A percentile compares a stretch with the other conserved stretches of the same genome.
Evolutionary conservation across 2,113 vertebrate genomes (phyloP).

Genomic region (Anhinga anhinga): DNA sequence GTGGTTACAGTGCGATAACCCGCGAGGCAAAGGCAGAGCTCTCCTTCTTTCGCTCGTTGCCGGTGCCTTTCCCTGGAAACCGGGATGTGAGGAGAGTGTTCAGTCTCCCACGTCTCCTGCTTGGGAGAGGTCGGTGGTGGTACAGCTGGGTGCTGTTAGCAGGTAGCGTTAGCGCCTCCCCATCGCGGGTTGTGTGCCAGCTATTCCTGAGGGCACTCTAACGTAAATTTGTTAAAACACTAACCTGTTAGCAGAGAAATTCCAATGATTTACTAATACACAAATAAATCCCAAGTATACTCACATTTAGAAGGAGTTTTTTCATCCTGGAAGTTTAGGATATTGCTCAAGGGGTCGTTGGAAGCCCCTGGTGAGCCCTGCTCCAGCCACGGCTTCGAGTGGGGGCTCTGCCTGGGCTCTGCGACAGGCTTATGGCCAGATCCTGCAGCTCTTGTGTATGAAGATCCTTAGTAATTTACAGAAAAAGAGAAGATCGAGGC

Average conservation of each 20-base stretch:
- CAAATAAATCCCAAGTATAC: neutral
- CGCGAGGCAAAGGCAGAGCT: neutral
- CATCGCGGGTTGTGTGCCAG: fast-evolving
- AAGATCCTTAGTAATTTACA: neutral
- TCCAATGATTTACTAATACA: neutral
- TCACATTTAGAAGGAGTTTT: neutral
- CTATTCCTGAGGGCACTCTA: neutral
- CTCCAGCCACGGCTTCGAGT: neutral
- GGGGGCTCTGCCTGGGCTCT: neutral
- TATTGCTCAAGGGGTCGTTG: neutral
- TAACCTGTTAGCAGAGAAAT: neutral
- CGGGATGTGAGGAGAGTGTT: neutral
- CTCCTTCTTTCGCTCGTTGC: neutral
- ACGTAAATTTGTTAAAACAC: neutral
- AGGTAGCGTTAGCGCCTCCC: neutral
- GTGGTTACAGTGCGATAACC: neutral
- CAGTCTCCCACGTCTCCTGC: neutral
- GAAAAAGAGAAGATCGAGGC: neutral
- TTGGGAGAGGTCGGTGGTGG: neutral
- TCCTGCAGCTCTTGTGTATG: neutral
- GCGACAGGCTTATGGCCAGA: fast-evolving
- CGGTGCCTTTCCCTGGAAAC: neutral
- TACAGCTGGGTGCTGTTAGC: neutral
- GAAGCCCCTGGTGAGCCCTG: neutral
- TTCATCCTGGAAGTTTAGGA: neutral